Conservation (phyloP, 1,140 invertebrate genomes). For the Zophobas atratus region DNA sequence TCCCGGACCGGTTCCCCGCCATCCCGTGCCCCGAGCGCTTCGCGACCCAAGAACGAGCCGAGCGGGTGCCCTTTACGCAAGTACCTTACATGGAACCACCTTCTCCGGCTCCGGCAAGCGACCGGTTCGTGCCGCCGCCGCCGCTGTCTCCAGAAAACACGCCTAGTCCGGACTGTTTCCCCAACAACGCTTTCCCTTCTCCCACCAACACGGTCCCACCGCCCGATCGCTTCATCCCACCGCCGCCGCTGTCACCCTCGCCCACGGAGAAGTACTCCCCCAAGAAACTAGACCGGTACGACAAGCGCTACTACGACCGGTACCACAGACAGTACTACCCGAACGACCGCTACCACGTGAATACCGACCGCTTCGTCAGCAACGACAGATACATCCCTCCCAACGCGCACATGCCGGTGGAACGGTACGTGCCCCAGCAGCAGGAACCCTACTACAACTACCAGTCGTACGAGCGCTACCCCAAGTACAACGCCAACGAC, state of each 20-base stretch:
- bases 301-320: slow-evolving; percentile 57
- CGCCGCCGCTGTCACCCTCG: slow-evolving; percentile 65
- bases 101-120: slow-evolving; percentile 66
- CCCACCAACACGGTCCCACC: slow-evolving; percentile 62
- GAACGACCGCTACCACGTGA: slow-evolving; percentile 55
- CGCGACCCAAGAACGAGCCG: slow-evolving; percentile 54
- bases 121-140: slow-evolving; percentile 66
- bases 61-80: slow-evolving; percentile 57
- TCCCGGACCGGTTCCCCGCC: slow-evolving; percentile 59
- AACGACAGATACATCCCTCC: slow-evolving; percentile 74
- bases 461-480: slow-evolving; percentile 62
- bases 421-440: slow-evolving; percentile 75
- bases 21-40: slow-evolving; percentile 64
- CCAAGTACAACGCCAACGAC: slow-evolving; percentile 68
- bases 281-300: slow-evolving; percentile 60
- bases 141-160: slow-evolving; percentile 64
- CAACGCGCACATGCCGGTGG: slow-evolving; percentile 78
- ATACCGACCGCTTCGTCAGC: slow-evolving; percentile 53
- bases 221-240: slow-evolving; percentile 64
- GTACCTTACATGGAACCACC: slow-evolving; percentile 66
- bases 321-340: slow-evolving; percentile 57
- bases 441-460: slow-evolving; percentile 64
- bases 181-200: slow-evolving; percentile 64
- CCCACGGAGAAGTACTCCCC: slow-evolving; percentile 62
- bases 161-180: slow-evolving; percentile 65